A percentile compares a stretch with the other conserved stretches of the same genome.
Evolutionary conservation across 2,113 vertebrate species (phyloP).

Genomic region (Geococcyx californianus): DNA sequence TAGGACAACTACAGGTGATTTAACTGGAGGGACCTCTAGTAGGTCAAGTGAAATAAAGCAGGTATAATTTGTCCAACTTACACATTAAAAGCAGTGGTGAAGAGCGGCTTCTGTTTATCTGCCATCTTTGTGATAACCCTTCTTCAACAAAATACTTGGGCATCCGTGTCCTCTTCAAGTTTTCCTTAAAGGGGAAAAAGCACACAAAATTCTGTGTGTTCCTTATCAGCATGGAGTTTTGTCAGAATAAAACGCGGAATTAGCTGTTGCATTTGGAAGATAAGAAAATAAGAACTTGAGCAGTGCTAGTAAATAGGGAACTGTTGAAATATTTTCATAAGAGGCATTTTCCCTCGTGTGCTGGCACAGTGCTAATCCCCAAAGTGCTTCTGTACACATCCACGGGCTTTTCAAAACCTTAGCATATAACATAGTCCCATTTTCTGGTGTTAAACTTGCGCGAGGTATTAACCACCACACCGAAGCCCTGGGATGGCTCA

Average conservation of each 20-base stretch:
- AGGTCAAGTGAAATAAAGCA: constrained; percentile 33
- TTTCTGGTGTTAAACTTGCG: background rate
- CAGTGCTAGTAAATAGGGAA: background rate
- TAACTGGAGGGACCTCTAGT: background rate
- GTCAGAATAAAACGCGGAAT: background rate
- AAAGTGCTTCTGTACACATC: rapidly evolving
- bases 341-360: background rate
- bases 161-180: background rate
- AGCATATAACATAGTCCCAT: rapidly evolving
- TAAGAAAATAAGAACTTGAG: background rate
- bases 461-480: background rate
- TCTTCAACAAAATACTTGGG: background rate
- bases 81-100: background rate
- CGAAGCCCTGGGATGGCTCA: background rate
- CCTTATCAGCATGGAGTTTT: background rate
- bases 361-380: background rate
- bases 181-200: background rate
- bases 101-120: background rate
- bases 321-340: rapidly evolving
- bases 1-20: constrained; percentile 44
- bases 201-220: background rate
- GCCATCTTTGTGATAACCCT: background rate
- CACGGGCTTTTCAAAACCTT: background rate
- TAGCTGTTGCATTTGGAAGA: background rate
- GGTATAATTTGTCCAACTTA: background rate